Conservation (phyloP, 1,140 invertebrate genomes). For the Cecropterus lyciades region DNA sequence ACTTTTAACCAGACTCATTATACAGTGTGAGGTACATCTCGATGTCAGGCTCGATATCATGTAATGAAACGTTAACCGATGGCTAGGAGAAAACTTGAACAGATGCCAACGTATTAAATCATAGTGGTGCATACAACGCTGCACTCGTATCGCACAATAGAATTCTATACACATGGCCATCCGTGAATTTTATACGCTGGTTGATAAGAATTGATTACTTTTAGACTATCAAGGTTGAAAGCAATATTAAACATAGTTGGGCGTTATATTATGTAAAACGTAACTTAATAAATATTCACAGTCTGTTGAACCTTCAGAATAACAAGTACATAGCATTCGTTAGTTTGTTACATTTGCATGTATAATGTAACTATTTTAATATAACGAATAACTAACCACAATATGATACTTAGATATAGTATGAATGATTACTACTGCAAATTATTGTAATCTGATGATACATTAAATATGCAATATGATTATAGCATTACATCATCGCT, state of each 20-base stretch:
- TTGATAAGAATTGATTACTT: constrained; percentile 7
- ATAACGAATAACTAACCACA: no score
- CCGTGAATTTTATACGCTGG: constrained; percentile 12
- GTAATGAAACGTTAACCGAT: constrained; percentile 29
- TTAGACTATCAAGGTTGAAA: no score
- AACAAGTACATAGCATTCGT: no score
- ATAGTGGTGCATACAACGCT: constrained; percentile 10
- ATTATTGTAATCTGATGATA: constrained; percentile 2
- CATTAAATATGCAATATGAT: neutral
- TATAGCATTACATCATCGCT: neutral
- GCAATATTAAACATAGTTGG: no score
- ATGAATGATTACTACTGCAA: neutral
- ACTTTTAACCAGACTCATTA: no score
- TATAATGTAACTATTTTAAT: no score
- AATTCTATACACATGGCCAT: constrained; percentile 22
- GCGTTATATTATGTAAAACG: no score
- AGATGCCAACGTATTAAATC: constrained; percentile 10
- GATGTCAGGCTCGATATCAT: constrained; percentile 5
- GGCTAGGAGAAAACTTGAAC: constrained; percentile 24
- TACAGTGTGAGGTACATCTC: neutral
- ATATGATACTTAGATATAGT: neutral
- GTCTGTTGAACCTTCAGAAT: no score
- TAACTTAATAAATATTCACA: no score
- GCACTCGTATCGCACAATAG: constrained; percentile 24
- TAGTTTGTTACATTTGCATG: no score